Percentiles rank a stretch among this genome's conserved stretches.
These are phyloP conservation scores for Hermodice carunculata DNA, from an alignment of 2,888 invertebrate species.

Conservation along the genomic window DNA sequence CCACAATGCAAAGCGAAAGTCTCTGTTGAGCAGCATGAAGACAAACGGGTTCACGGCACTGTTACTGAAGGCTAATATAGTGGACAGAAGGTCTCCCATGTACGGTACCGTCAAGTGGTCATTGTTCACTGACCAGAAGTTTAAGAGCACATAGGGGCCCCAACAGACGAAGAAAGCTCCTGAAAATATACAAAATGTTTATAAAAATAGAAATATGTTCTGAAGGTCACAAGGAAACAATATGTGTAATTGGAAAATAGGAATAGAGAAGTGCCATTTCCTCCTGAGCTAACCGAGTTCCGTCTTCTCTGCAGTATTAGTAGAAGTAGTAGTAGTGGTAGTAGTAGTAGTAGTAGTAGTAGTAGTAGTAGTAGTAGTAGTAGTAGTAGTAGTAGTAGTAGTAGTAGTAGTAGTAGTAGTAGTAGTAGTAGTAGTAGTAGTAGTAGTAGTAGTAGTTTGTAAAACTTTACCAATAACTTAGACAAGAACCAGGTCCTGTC, in stretches of 20 bases:
- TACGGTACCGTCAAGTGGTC: slow-evolving; percentile 45
- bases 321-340: not conserved
- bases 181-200: slow-evolving; percentile 12
- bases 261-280: too few relatives aligned
- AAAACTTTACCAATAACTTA: too few relatives aligned
- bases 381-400: not conserved
- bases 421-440: not conserved
- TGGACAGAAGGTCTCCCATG: slow-evolving; percentile 49
- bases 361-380: not conserved
- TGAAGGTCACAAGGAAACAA: too few relatives aligned
- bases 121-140: slow-evolving; percentile 40
- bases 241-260: too few relatives aligned
- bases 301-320: too few relatives aligned
- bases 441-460: not conserved
- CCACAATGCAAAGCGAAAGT: slow-evolving; percentile 38
- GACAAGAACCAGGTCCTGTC: too few relatives aligned
- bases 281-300: too few relatives aligned
- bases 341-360: not conserved
- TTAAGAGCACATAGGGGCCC: slow-evolving; percentile 45
- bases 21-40: slow-evolving; percentile 49
- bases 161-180: slow-evolving; percentile 47
- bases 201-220: too few relatives aligned
- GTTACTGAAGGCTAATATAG: slow-evolving; percentile 51
- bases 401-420: not conserved
- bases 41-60: slow-evolving; percentile 53